phyloP scores from a whole-genome alignment of 2,888 invertebrate genomes.

The Noctua janthe region DNA sequence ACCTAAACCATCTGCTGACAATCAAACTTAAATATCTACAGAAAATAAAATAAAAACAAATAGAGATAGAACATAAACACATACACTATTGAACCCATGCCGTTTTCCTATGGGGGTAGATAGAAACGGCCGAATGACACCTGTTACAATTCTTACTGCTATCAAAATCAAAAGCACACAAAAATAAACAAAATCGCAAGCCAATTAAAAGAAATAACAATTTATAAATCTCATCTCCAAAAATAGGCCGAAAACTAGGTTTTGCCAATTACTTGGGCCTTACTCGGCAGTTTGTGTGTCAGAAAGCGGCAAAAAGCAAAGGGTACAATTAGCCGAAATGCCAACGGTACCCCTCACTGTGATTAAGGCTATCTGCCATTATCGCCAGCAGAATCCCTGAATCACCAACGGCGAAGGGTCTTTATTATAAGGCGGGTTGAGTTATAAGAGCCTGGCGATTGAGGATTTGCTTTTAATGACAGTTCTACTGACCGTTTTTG shows the following conservation, averaged over 20 bases:
- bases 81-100: neutral
- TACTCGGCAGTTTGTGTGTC: constrained; percentile 52
- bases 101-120: neutral
- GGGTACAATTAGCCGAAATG: constrained; percentile 57
- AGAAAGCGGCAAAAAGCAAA: constrained; percentile 60
- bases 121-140: neutral
- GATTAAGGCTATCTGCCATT: constrained; percentile 67
- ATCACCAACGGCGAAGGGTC: constrained; percentile 66
- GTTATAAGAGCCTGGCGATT: constrained; percentile 13
- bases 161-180: no score
- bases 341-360: constrained; percentile 41
- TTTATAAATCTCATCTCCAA: constrained; percentile 29
- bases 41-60: constrained; percentile 10
- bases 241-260: constrained; percentile 35
- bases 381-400: constrained; percentile 68
- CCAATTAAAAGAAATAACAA: constrained; percentile 23
- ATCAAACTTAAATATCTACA: neutral
- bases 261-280: constrained; percentile 58
- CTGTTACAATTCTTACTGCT: neutral
- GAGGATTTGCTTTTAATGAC: neutral
- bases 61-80: neutral
- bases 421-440: constrained; percentile 58
- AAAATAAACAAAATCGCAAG: neutral
- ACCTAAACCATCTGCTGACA: neutral
- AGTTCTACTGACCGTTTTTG: neutral